Conservation (phyloP, 2,113 vertebrate species). For the Cricetomys ansorgei region DNA sequence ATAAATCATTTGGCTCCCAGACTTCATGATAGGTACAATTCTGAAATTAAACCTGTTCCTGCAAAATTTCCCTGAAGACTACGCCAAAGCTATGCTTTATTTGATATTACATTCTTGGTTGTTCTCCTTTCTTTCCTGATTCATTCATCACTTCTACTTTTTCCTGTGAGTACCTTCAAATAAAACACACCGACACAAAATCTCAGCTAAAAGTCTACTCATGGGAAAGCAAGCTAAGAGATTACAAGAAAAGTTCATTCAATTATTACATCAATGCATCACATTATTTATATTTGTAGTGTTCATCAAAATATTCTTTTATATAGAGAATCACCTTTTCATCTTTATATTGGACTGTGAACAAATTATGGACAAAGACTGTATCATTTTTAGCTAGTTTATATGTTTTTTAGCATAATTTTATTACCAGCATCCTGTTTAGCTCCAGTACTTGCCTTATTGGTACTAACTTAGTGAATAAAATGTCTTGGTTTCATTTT, state of each 20-base stretch:
- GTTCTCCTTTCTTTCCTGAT: not conserved
- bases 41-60: not conserved
- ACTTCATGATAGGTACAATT: not conserved
- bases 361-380: not conserved
- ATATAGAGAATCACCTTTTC: not conserved
- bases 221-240: not conserved
- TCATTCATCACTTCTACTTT: not conserved
- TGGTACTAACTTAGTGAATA: not conserved
- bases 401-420: not conserved
- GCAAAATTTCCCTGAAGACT: not conserved
- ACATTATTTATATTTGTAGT: not conserved
- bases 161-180: not conserved
- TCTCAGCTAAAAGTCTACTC: not conserved
- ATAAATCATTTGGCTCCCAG: not conserved
- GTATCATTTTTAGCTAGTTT: not conserved
- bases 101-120: not conserved
- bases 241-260: not conserved
- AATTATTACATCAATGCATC: not conserved
- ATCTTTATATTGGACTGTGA: not conserved
- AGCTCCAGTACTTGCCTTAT: not conserved
- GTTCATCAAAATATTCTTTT: not conserved
- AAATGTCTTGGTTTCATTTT: not conserved
- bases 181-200: not conserved
- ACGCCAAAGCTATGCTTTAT: not conserved
- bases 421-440: not conserved